phyloP scores from a whole-genome alignment of 2,888 invertebrate genomes.

The Phyllotreta cruciferae region DNA sequence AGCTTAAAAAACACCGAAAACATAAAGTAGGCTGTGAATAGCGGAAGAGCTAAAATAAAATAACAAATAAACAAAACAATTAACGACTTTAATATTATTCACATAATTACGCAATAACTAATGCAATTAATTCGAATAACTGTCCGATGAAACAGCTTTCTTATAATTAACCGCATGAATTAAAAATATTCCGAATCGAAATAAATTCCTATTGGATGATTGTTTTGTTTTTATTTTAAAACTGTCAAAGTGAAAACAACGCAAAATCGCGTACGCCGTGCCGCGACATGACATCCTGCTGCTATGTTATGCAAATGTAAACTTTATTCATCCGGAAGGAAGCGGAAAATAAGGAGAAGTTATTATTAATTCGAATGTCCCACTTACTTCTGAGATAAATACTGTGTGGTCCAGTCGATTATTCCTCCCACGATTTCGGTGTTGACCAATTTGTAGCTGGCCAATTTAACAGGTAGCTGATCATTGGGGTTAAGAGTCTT shows the following conservation, averaged over 20 bases:
- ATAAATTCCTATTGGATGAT: not conserved
- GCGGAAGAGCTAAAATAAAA: not conserved
- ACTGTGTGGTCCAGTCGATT: constrained; percentile 78
- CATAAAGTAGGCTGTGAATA: not conserved
- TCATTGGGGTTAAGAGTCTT: constrained; percentile 73
- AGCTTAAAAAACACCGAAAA: not conserved
- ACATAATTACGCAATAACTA: no score
- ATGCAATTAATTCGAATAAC: no score
- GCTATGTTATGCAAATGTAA: no score
- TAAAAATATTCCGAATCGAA: no score
- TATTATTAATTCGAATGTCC: constrained; percentile 11
- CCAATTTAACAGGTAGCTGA: constrained; percentile 76
- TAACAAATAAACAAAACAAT: no score
- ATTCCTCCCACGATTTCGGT: constrained; percentile 77
- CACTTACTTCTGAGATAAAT: constrained; percentile 78
- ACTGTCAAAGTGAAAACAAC: constrained; percentile 32
- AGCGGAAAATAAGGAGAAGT: constrained; percentile 23
- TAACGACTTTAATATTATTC: no score
- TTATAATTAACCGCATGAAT: no score
- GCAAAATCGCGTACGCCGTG: constrained; percentile 20
- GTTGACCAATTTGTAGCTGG: constrained; percentile 72
- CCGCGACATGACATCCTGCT: constrained; percentile 7
- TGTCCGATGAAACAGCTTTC: no score
- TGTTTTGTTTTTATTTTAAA: constrained; percentile 36
- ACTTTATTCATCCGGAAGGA: constrained; percentile 27